Evolutionary conservation across 2,888 invertebrate species (phyloP), one percentile per base, ranked within the genome.

Genomic region (Metellina segmentata): DNA sequence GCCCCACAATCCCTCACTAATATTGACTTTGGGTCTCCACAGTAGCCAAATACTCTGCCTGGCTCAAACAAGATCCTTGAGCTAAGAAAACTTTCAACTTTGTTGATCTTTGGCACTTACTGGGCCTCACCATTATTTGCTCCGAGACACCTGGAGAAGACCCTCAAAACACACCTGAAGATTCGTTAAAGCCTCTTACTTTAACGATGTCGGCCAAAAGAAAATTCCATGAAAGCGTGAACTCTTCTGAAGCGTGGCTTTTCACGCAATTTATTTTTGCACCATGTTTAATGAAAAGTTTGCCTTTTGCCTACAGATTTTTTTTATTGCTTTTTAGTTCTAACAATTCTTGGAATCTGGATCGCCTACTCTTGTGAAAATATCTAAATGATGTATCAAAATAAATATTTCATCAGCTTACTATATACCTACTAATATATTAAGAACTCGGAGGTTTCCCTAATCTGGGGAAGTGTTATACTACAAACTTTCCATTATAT

Each of bases 21-120:
- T 16, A 61, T 61, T 61, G 61, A 61, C 61, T 61, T 9, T 7
- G 61, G 61, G 82, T 52, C 19, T 48, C 48, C 49, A 83, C 77
- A 71, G 86, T 61, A 86, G 86, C 78, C 78, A 86, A 86, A 86
- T 78, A 75, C 52, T 8, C 49, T 81, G 78, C 61, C 49, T 78
- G 69, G 9, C 9, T 61, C 71, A 81, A 90, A 90, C 85, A 90
- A 81, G 81, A 72, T 70, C 13, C 81, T 90, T 90, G 70, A 81
- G 77, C 34, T 53, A 86, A 71, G 49, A 85, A 90, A 85, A 85
- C 77, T 52, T 79, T 77, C 74, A 75, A n/a, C 70, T 75, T 51
- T 90, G 75, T 85, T 90, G 81, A 86, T 90, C 85, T 90, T 90
- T 52, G 74, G 70, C 72, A 78, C 82, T 72, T 86, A 61, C 19